phyloP scores from a whole-genome alignment of 2,888 invertebrate species.

The Drosophila infuscata region DNA sequence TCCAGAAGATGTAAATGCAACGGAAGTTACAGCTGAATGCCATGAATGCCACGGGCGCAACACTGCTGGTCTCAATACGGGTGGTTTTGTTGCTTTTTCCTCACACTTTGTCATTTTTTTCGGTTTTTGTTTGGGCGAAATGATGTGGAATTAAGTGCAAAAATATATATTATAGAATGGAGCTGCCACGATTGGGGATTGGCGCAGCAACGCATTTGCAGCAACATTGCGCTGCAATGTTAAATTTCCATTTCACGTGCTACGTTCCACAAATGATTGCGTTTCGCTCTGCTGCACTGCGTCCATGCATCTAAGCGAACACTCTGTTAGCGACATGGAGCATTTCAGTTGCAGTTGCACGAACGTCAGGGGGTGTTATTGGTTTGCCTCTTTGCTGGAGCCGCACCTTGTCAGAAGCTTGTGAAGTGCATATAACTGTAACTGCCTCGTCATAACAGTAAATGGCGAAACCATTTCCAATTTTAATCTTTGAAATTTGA shows the following conservation, averaged over 20 bases:
- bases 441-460: constrained; percentile 59
- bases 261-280: constrained; percentile 60
- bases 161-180: constrained; percentile 25
- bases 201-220: constrained; percentile 23
- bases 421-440: constrained; percentile 39
- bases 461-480: constrained; percentile 59
- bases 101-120: background rate
- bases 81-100: background rate
- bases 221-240: constrained; percentile 25
- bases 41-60: background rate
- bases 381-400: background rate
- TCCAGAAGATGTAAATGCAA: constrained; percentile 49
- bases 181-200: constrained; percentile 25
- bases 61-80: background rate
- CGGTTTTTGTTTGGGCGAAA: constrained; percentile 22
- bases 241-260: constrained; percentile 62
- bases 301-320: constrained; percentile 1
- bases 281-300: constrained; percentile 47
- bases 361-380: constrained; percentile 23
- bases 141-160: constrained; percentile 57
- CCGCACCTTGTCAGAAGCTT: constrained; percentile 28
- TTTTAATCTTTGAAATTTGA: constrained; percentile 62
- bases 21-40: constrained; percentile 38
- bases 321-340: background rate
- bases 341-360: constrained; percentile 27